phyloP scores from a whole-genome alignment of 37 sponge, comb jelly and placozoan species.

The Halichondria panicea region DNA sequence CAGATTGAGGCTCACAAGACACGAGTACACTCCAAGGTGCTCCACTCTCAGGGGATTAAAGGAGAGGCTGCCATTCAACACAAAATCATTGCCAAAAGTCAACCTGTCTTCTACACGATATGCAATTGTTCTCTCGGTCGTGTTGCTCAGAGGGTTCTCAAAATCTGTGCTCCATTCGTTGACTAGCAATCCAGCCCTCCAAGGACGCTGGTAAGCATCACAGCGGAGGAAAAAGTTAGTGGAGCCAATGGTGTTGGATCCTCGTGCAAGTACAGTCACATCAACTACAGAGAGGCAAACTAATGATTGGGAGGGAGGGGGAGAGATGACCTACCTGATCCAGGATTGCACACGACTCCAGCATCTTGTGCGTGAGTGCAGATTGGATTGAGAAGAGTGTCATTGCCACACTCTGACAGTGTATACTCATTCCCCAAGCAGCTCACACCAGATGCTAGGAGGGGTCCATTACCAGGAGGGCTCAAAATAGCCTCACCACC shows the following conservation, averaged over 20 bases:
- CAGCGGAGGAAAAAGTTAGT: slow-evolving; percentile 1
- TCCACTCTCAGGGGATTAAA: background rate
- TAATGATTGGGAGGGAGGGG: too few species aligned
- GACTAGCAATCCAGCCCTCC: background rate
- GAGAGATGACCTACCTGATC: slow-evolving; percentile 1
- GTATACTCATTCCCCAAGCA: slow-evolving; percentile 15
- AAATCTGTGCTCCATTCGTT: background rate
- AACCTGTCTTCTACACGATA: background rate
- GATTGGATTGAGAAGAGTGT: background rate
- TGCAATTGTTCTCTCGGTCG: background rate
- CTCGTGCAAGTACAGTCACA: background rate
- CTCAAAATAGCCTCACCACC: background rate
- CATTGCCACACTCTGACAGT: background rate
- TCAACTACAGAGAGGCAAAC: background rate
- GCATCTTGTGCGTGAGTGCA: slow-evolving; percentile 32
- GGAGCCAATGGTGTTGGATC: background rate
- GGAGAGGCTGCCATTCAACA: slow-evolving; percentile 24
- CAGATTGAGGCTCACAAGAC: background rate
- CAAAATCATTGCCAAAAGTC: too few species aligned
- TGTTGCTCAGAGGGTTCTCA: background rate
- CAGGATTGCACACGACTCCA: background rate
- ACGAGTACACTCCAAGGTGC: background rate
- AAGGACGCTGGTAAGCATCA: slow-evolving; percentile 5
- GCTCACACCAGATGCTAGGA: background rate
- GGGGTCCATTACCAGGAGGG: background rate